Conservation (phyloP, 2,113 vertebrate species). For the Hiodon alosoides region DNA sequence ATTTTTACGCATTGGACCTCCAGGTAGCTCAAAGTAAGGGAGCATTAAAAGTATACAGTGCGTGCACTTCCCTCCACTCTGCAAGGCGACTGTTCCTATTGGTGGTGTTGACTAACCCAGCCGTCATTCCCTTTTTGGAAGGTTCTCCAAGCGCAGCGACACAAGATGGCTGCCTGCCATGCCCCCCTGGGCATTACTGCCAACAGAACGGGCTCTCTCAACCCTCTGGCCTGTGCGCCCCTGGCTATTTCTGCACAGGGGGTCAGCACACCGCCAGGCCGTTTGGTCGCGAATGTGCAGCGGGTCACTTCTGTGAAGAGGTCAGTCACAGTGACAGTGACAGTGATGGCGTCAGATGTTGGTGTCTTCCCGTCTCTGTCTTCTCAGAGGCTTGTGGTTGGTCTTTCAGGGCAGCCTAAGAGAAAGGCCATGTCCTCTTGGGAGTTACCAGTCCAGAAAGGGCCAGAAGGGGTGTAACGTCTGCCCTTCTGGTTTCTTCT, state of each 20-base stretch:
- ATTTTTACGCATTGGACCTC: neutral
- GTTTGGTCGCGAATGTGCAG: constrained; percentile 54
- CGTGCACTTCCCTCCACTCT: neutral
- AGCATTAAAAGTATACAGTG: neutral
- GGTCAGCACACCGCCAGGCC: constrained; percentile 59
- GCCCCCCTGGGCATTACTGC: constrained; percentile 62
- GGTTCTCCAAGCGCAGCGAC: constrained; percentile 46
- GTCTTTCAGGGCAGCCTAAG: constrained; percentile 56
- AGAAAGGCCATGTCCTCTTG: constrained; percentile 58
- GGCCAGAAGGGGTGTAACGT: constrained; percentile 67
- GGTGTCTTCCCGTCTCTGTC: constrained; percentile 4
- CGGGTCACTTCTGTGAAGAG: constrained; percentile 68
- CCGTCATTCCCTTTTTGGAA: constrained; percentile 25
- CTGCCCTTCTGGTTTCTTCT: constrained; percentile 76
- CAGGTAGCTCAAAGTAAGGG: no score
- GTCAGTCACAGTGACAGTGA: constrained; percentile 44
- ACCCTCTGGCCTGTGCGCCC: constrained; percentile 59
- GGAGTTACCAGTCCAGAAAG: constrained; percentile 65
- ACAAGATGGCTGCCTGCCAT: constrained; percentile 49
- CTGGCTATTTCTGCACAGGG: constrained; percentile 63
- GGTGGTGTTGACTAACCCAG: neutral
- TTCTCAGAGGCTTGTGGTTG: constrained; percentile 1
- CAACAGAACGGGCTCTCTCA: constrained; percentile 39
- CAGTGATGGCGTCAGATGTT: neutral
- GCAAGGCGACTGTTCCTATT: neutral